Evolutionary conservation across 2,113 vertebrate genomes (phyloP).

Genomic region (Leucoraja erinaceus): DNA sequence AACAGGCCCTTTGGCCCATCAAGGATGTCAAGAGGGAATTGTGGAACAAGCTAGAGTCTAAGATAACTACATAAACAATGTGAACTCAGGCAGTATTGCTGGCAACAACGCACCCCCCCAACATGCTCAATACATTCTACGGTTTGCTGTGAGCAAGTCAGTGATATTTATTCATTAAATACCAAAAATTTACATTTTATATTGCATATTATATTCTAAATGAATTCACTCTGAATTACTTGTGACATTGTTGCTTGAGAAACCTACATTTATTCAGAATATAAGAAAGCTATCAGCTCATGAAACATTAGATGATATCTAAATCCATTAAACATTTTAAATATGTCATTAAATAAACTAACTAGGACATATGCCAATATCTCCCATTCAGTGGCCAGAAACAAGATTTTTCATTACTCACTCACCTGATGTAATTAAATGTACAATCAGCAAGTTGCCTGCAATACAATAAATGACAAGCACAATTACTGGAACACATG

Average conservation of each 20-base stretch:
- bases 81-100: too few species aligned
- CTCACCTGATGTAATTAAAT: slow-evolving; percentile 2
- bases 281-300: background rate
- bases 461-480: background rate
- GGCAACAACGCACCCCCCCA: too few species aligned
- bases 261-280: slow-evolving; percentile 10
- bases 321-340: background rate
- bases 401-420: background rate
- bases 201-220: background rate
- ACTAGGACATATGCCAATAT: background rate
- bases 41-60: too few species aligned
- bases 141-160: too few species aligned
- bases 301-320: slow-evolving; percentile 19
- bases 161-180: too few species aligned
- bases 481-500: background rate
- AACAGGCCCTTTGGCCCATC: too few species aligned
- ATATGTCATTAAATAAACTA: background rate
- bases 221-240: background rate
- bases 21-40: too few species aligned
- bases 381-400: background rate
- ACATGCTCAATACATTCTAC: too few species aligned
- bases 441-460: background rate
- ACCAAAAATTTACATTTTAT: background rate
- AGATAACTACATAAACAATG: too few species aligned
- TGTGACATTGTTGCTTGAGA: background rate